Base-by-base conservation (phyloP, 2,113 vertebrate species). In the Chaetops frenatus region DNA sequence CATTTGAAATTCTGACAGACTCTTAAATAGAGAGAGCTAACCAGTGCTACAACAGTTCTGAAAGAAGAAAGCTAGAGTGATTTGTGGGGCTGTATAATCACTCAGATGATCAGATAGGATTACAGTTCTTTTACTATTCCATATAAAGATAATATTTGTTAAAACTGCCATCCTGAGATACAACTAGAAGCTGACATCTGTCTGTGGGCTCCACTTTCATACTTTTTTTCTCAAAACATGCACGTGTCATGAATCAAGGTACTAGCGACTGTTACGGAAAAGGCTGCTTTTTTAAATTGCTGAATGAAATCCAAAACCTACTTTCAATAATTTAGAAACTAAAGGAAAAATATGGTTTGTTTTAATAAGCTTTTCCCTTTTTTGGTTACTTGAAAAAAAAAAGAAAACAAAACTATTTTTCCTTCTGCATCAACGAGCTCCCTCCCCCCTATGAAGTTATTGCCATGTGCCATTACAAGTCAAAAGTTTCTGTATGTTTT, bases 71-170 rank as follows among this genome's bases (percentile, higher is more conserved):
- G 36, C 53, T 31, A n/a, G 54, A 85, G 78, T 80, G 71, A 95
- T 92, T 92, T 95, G 83, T 87, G 80, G 56, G 94, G 70, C 66
- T 87, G 13, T 78, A 71, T 96, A 90, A 97, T 95, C 94, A 96
- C 93, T 76, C 81, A 20, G 27, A 96, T 90, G 61, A 95, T 95
- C 95, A 85, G 94, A 96, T 50, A 92, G 76, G 61, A 92, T 92
- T 96, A 94, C 90, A 92, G 86, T 87, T 78, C 90, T 87, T 95
- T 97, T 94, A 92, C 83, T 80, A 87, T 96, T 91, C 94, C 90
- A 94, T 92, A 95, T 95, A 94, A 98, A 97, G 97, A 94, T 71
- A 96, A 27, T 88, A 94, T 96, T 97, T 83, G 91, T 92, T 92
- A 94, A 94, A 97, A 91, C 53, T 73, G 53, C 81, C 78, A 86